Evolutionary conservation across 2,113 vertebrate genomes (phyloP), one percentile per base, ranked within the genome.

Genomic region (Ascaphus truei): DNA sequence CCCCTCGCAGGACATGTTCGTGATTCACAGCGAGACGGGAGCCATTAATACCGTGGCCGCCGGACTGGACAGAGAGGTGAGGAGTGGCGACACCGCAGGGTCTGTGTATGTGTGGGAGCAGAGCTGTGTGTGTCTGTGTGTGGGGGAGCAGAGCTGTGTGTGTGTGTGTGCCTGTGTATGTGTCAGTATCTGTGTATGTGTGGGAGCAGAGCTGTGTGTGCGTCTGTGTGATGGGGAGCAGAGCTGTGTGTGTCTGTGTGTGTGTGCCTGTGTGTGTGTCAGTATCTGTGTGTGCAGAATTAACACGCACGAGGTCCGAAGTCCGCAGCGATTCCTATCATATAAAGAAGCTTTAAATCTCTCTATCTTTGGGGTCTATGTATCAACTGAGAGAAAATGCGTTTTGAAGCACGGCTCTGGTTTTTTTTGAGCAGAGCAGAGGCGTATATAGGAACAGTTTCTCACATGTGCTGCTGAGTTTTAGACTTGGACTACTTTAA

Each of bases 1-100:
- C 79, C 95, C 96, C 0, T 95, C 96, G 0, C 94, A 96, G 1
- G 96, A 96, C 71, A 96, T 98, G 95, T 98, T 98, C 74, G 97
- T 95, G 34, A 97, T 98, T 64, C 96, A 97, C 90, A 96, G 95
- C 0, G 94, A 98, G 85, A 98, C 94, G 0, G 96, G 96, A 9
- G 94, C 96, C 75, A 95, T 98, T 0, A 92, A 95, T 75, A 98
- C 96, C 0, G 95, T 98, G 78, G 95, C 95, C 0, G 93, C 96
- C 0, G 96, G 96, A 18, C 93, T 98, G 2, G 96, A 98, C 79
- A 85, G 96, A 64, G 96, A 98, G 94, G 96, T 98, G 73, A 81
- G 93, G 73, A 1, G 6, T 1, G 25, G 48, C 7, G 6, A 6
- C 11, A 33, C 31, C 11, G 31, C 1, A 15, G 4, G 12, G 8